phyloP scores from a whole-genome alignment of 2,797 vertebrate species.

The Limnodromus scolopaceus region DNA sequence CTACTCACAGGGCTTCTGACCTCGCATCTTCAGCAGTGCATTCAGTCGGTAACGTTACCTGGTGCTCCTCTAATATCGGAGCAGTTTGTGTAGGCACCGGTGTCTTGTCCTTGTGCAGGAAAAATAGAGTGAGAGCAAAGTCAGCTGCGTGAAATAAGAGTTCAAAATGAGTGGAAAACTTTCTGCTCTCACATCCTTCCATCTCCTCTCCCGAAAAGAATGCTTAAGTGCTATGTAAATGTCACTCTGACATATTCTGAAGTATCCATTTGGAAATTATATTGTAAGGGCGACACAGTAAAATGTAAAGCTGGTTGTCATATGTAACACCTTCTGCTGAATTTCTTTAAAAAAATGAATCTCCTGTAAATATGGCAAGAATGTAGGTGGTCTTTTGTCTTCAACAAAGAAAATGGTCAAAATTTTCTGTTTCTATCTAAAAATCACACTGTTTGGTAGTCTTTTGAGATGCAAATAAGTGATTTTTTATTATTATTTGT shows the following conservation, averaged over 20 bases:
- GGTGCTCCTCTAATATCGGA: not conserved
- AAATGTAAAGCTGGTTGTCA: not conserved
- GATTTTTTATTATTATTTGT: not conserved
- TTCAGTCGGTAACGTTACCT: not conserved
- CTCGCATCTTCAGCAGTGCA: not conserved
- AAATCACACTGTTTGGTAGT: not conserved
- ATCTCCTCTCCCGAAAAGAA: not conserved
- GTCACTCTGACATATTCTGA: not conserved
- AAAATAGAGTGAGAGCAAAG: not conserved
- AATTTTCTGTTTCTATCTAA: not conserved
- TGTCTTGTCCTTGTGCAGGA: not conserved
- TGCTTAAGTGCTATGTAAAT: not conserved
- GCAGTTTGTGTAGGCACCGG: not conserved
- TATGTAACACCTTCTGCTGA: not conserved
- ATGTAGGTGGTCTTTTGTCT: not conserved
- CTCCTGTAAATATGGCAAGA: not conserved
- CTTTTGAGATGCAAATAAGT: not conserved
- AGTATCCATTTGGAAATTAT: not conserved
- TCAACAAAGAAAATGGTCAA: not conserved
- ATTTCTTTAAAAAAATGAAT: not conserved
- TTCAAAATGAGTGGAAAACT: not conserved
- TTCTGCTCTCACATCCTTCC: accelerated
- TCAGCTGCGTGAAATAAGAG: not conserved
- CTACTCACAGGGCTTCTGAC: not conserved
- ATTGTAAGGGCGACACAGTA: not conserved